phyloP scores from a whole-genome alignment of 2,113 vertebrate species.

The Balaenoptera acutorostrata region DNA sequence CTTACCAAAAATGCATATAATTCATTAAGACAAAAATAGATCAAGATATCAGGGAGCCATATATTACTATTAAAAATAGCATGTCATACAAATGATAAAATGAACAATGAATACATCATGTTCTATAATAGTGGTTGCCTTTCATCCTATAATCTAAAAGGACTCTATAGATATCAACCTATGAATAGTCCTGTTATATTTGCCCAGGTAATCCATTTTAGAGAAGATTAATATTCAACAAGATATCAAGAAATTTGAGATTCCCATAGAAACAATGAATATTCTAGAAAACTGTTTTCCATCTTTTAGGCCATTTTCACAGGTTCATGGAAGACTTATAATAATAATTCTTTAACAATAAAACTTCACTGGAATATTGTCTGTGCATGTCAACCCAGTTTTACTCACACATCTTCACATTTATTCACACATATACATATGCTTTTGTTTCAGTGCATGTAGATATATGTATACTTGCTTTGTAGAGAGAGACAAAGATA shows the following conservation, averaged over 20 bases:
- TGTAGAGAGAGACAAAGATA: background rate
- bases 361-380: background rate
- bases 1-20: background rate
- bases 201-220: background rate
- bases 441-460: background rate
- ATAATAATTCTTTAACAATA: background rate
- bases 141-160: background rate
- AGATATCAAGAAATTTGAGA: background rate
- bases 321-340: background rate
- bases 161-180: background rate
- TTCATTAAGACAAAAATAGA: background rate
- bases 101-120: background rate
- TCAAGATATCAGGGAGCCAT: slow-evolving; percentile 3
- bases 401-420: background rate
- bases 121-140: background rate
- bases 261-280: background rate
- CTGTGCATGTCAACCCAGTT: background rate
- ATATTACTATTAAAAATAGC: slow-evolving; percentile 28
- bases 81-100: slow-evolving; percentile 1
- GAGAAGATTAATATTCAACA: slow-evolving; percentile 33
- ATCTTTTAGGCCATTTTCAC: background rate
- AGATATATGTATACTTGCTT: background rate
- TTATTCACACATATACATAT: background rate
- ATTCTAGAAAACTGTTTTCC: background rate
- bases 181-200: background rate